Evolutionary conservation across 2,888 invertebrate genomes (phyloP).

Genomic region (Hirtodrosophila confusa): DNA sequence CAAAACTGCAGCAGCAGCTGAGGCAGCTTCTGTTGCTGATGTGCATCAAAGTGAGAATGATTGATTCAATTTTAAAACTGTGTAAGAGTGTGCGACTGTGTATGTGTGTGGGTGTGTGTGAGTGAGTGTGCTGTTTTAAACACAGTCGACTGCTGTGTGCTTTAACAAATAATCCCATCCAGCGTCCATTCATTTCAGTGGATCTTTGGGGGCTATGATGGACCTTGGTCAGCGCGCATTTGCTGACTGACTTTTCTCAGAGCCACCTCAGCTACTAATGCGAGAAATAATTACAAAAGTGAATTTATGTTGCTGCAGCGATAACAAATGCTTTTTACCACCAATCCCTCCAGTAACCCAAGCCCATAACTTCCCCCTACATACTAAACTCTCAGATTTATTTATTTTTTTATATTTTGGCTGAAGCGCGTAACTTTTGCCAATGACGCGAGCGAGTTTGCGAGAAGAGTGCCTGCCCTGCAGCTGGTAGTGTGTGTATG

Average conservation of each 20-base stretch:
- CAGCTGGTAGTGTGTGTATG: conserved; percentile 33
- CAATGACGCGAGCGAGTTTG: conserved; percentile 62
- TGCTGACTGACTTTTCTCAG: conserved; percentile 67
- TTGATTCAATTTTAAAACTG: conserved; percentile 83
- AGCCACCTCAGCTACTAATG: conserved; percentile 80
- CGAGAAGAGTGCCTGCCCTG: conserved; percentile 20
- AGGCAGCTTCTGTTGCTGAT: conserved; percentile 82
- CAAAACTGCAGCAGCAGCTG: conserved; percentile 64
- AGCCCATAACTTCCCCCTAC: conserved; percentile 32
- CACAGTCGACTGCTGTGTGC: conserved; percentile 63
- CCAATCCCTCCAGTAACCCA: conserved; percentile 22
- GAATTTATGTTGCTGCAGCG: conserved; percentile 80
- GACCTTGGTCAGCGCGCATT: conserved; percentile 47
- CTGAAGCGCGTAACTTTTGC: conserved; percentile 64
- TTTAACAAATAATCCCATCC: conserved; percentile 73
- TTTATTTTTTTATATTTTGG: conserved; percentile 33
- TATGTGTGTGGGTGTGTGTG: conserved; percentile 25
- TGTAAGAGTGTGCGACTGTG: conserved; percentile 36
- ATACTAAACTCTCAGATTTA: conserved; percentile 68
- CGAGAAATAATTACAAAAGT: conserved; percentile 82
- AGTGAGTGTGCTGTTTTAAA: conserved; percentile 50
- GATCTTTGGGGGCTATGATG: conserved; percentile 41
- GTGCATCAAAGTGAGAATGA: conserved; percentile 83
- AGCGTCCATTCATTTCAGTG: conserved; percentile 68
- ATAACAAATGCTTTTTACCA: conserved; percentile 80